Base-by-base conservation (phyloP, 2,113 vertebrate species). In the Oxygymnocypris stewartii region DNA sequence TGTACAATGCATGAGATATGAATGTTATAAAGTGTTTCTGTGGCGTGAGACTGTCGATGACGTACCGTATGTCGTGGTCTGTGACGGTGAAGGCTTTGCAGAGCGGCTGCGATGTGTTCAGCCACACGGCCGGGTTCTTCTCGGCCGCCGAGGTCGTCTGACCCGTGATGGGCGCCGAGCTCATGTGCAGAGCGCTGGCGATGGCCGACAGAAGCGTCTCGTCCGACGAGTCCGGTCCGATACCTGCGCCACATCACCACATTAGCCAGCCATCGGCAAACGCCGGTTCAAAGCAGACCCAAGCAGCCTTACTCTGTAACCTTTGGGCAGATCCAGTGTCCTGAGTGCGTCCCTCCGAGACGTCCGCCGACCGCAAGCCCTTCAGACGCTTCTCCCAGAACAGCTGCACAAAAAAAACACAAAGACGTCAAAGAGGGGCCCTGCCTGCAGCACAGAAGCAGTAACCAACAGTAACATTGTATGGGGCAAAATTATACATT, bases 61-160 rank as follows among this genome's bases (percentile, higher is more conserved):
- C 54, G 2, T 83, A 98, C 97, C 96, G 90, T 84, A 99, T 98
- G 88, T 99, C 96, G 14, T 98, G 96, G 5, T 99, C 97, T 0
- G 97, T 99, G 86, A 99, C 93, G 0, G 96, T 95, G 88, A 99
- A 99, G 79, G 96, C 95, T 90, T 95, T 96, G 93, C 97, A 98
- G 77, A 97, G 96, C 0, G 97, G 97, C 54, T 98, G 97, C 0
- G 94, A 93, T 2, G 96, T 95, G 90, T 98, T 99, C 1, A 98
- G 94, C 97, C 97, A 99, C 44, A 98, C 93, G 0, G 96, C 95
- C 0, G 97, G 97, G 92, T 98, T 99, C 93, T 97, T 98, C 91
- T 98, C 97, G 0, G 97, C 97, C 0, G 97, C 97, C 0, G 93
- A 91, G 0, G 97, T 96, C 49, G 95, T 95, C 87, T 98, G 97